Base-by-base conservation (phyloP, 2,888 invertebrate species). In the Mythimna pallens region DNA sequence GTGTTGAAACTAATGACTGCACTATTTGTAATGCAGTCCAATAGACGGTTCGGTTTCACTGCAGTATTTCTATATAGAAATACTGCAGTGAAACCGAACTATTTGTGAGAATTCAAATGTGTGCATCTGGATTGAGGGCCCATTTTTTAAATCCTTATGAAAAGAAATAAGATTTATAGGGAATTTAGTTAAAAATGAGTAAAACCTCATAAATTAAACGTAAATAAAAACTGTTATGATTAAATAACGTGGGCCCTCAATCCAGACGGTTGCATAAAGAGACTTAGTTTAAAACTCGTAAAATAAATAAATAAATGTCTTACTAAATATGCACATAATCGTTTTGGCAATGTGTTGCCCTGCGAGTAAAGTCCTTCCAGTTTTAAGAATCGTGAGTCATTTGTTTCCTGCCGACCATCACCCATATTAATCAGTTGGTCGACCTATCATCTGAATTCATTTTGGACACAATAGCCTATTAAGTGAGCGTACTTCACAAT, bases 1-100 rank as follows among this genome's bases (percentile, higher is more conserved):
- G 71, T 78, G 81, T 77, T 70, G 82, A 82, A 82, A 82, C 82
- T 83, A 83, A 82, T 80, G 80, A 79, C 75, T 82, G 70, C 77
- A 66, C 71, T 69, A 71, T 80, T 73, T 80, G 81, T 69, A 70
- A 79, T 50, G 17, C 10, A 70, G 50, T 66, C 70, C 65, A 74
- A 74, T 68, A 65, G 50, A 50, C 58, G 65, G 36, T 43, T 65
- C n/a, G n/a, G n/a, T n/a, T n/a, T n/a, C n/a, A n/a, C n/a, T n/a
- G n/a, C n/a, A n/a, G n/a, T n/a, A n/a, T n/a, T n/a, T n/a, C 22
- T 50, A n/a, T 62, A 65, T 47, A 78, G 62, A 70, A 63, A 65
- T 36, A 67, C 55, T 25, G 63, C 10, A 65, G 59, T 55, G 30
- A 57, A 69, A 36, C 20, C 10, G 40, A 47, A 64, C 17, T 76